Evolutionary conservation across 1,140 invertebrate genomes (phyloP).

Genomic region (Calephelis virginiensis): DNA sequence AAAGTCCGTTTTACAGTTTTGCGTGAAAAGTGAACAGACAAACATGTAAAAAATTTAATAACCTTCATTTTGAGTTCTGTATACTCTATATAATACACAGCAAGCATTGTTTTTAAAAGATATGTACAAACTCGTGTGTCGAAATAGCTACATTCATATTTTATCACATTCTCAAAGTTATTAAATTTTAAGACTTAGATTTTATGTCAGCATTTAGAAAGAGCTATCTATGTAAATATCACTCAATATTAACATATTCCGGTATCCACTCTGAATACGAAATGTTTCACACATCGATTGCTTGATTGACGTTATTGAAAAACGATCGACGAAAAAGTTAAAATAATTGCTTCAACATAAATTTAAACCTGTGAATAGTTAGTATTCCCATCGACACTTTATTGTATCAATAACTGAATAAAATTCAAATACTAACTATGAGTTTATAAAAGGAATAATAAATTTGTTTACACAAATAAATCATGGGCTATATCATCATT

Average conservation of each 20-base stretch:
- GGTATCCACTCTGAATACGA: conserved; percentile 1
- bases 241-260: conserved; percentile 13
- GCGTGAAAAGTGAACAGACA: too few species aligned
- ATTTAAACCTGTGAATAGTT: conserved; percentile 1
- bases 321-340: conserved; percentile 6
- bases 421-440: neutral
- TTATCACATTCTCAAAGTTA: too few species aligned
- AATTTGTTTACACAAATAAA: neutral
- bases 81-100: too few species aligned
- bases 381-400: neutral
- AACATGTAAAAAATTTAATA: too few species aligned
- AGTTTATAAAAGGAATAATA: neutral
- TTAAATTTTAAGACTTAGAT: too few species aligned
- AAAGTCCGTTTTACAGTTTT: too few species aligned
- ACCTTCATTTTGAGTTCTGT: too few species aligned
- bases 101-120: too few species aligned
- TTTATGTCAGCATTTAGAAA: too few species aligned
- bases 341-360: conserved; percentile 19
- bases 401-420: conserved; percentile 6
- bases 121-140: too few species aligned
- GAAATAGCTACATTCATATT: too few species aligned
- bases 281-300: conserved; percentile 10
- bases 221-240: neutral
- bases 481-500: too few species aligned
- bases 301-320: conserved; percentile 20